Evolutionary conservation across 2,113 vertebrate genomes (phyloP).

Genomic region (Lonchura striata): DNA sequence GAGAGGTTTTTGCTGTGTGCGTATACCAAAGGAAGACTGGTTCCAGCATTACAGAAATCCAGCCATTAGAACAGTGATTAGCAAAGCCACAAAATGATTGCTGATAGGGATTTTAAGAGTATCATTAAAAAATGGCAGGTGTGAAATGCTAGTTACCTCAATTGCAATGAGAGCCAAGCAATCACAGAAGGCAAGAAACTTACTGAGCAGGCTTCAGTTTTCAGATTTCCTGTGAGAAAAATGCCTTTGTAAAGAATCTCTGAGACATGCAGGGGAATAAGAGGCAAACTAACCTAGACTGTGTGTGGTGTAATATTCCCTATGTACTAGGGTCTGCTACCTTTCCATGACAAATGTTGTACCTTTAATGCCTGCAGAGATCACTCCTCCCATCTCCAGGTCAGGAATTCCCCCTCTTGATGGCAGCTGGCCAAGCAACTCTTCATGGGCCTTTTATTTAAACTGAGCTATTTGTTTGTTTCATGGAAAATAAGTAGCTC

Average conservation of each 20-base stretch:
- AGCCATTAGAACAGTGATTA: not conserved
- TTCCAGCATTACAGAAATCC: not conserved
- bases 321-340: not conserved
- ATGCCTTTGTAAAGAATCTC: not conserved
- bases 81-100: not conserved
- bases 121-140: not conserved
- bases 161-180: not conserved
- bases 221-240: not conserved
- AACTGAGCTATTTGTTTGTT: not conserved
- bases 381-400: not conserved
- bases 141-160: not conserved
- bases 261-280: not conserved
- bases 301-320: not conserved
- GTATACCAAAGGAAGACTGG: not conserved
- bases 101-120: not conserved
- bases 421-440: not conserved
- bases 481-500: not conserved
- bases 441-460: not conserved
- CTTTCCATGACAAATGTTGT: not conserved
- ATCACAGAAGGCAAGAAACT: not conserved
- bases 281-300: not conserved
- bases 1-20: not conserved
- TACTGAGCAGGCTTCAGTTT: not conserved
- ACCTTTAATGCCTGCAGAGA: not conserved
- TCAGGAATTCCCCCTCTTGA: not conserved